Percentiles rank a stretch among this genome's conserved stretches.
These are phyloP conservation scores for Drosophila murphyi DNA, from an alignment of 1,140 invertebrate species.

Conservation along the genomic window DNA sequence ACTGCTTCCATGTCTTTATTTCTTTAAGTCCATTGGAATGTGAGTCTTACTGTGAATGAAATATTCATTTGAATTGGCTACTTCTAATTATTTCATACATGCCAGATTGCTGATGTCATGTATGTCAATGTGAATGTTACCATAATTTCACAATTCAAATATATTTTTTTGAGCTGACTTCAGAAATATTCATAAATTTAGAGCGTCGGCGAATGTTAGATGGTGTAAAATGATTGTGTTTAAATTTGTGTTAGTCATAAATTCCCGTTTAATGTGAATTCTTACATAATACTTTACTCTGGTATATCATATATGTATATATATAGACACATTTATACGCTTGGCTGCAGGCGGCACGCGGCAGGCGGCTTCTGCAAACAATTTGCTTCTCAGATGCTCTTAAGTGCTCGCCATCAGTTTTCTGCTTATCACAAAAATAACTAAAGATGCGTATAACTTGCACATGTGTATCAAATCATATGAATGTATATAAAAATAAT, in stretches of 20 bases:
- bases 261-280: constrained; percentile 39
- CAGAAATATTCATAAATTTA: constrained; percentile 35
- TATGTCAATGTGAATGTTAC: constrained; percentile 1
- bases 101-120: background rate
- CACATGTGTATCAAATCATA: constrained; percentile 8
- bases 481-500: constrained; percentile 10
- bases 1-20: too few species aligned
- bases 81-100: too few species aligned
- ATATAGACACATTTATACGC: constrained; percentile 16
- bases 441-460: constrained; percentile 27
- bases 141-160: background rate
- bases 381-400: constrained; percentile 11
- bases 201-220: background rate
- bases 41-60: too few species aligned
- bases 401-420: constrained; percentile 29
- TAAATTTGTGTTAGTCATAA: constrained; percentile 31
- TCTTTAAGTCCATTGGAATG: too few species aligned
- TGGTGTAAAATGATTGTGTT: constrained; percentile 9
- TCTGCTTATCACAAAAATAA: constrained; percentile 50
- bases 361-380: constrained; percentile 10
- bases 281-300: constrained; percentile 21
- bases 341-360: background rate
- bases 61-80: too few species aligned
- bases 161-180: constrained; percentile 11
- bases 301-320: constrained; percentile 3